Evolutionary conservation across 2,113 vertebrate species (phyloP), one percentile per base, ranked within the genome.

Genomic region (Alouatta palliata): DNA sequence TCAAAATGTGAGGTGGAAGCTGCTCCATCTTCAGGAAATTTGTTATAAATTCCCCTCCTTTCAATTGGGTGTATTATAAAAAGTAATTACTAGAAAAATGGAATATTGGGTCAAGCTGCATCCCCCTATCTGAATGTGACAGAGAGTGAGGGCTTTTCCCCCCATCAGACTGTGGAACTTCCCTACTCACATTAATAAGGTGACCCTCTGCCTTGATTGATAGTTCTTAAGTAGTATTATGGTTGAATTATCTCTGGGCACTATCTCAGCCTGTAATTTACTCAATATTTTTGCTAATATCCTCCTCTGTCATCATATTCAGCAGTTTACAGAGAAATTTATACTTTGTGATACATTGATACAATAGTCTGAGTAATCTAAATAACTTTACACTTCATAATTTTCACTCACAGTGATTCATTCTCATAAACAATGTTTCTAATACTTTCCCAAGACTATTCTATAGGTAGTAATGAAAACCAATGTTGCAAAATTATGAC

Each of bases 361-460:
- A 82, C 30, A 90, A 94, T 68, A 87, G 14, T 75, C 37, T 93
- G 6, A 97, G 70, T 56, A 87, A 95, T 82, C 82, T 25, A 87
- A 95, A 85, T 92, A 93, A 80, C 52, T 88, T 89, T 14, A 35
- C 66, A 37, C 92, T 76, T 97, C 75, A 61, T 89, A 54, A 86
- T 87, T 87, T 83, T 91, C 9, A 89, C 25, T 79, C 20, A 94
- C 17, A 91, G 8, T 43, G 80, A 89, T 70, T 93, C 3, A 68
- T 91, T 93, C 58, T 80, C 71, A 90, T 70, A 95, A 92, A 27
- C 56, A 68, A 49, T 90, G 11, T 56, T 92, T 61, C 54, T 66
- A 43, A 23, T 73, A 35, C 16, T 47, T 13, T 84, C 32, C 64
- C 35, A 76, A 87, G 47, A n/a, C 80, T 27, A 80, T 35, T 21